Evolutionary conservation across 2,888 invertebrate genomes (phyloP).

Genomic region (Eilema griseolum): DNA sequence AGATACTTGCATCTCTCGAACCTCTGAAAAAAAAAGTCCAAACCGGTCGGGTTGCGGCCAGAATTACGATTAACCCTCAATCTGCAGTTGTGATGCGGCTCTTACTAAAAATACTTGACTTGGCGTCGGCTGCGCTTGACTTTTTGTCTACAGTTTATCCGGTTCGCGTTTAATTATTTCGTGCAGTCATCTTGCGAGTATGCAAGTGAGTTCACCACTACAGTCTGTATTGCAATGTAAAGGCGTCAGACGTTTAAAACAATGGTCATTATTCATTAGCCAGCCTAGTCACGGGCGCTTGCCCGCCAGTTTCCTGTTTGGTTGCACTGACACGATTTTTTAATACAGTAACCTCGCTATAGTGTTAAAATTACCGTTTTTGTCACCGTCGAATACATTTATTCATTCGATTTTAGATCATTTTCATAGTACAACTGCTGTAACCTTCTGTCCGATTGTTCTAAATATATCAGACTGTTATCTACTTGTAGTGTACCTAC

Average conservation of each 20-base stretch:
- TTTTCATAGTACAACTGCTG: constrained; percentile 17
- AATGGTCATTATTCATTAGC: constrained; percentile 64
- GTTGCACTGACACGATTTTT: constrained; percentile 59
- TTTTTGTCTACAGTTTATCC: constrained; percentile 42
- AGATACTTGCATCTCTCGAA: constrained; percentile 61
- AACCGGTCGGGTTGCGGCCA: constrained; percentile 79
- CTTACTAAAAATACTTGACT: constrained; percentile 69
- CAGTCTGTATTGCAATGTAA: constrained; percentile 40
- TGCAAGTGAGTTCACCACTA: constrained; percentile 45
- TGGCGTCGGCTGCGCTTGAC: constrained; percentile 35
- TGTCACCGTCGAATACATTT: constrained; percentile 12
- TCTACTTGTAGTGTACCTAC: not conserved
- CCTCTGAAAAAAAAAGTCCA: constrained; percentile 62
- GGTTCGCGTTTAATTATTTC: constrained; percentile 44
- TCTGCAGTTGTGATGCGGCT: constrained; percentile 67
- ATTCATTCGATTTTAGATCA: constrained; percentile 13
- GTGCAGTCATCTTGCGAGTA: constrained; percentile 42
- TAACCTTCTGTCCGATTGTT: constrained; percentile 11
- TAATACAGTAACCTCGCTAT: constrained; percentile 65
- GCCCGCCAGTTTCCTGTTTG: constrained; percentile 76
- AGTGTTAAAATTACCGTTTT: constrained; percentile 44
- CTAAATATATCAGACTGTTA: constrained; percentile 17
- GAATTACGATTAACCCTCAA: constrained; percentile 79
- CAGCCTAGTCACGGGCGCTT: constrained; percentile 65
- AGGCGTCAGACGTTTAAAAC: constrained; percentile 55